Conservation (phyloP, 2,113 vertebrate genomes). For the Irena cyanogastra region DNA sequence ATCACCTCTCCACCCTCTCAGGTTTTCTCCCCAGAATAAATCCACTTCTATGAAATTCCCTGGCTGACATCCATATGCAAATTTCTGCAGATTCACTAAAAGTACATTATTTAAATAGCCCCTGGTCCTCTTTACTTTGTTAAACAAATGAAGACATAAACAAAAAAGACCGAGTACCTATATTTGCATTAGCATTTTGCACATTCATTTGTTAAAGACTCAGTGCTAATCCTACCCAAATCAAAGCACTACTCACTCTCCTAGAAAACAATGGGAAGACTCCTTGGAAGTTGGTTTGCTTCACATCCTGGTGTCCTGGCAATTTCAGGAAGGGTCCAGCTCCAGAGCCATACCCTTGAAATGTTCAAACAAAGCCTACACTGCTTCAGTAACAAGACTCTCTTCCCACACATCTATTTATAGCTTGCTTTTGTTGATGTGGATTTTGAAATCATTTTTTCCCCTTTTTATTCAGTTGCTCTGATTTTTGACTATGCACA, state of each 20-base stretch:
- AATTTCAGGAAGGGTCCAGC: not conserved
- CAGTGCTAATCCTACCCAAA: not conserved
- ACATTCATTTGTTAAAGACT: not conserved
- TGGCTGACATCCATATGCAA: not conserved
- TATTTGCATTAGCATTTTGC: constrained; percentile 53
- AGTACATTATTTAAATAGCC: constrained; percentile 23
- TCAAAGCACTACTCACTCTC: not conserved
- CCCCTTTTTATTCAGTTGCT: not conserved
- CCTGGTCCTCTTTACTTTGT: not conserved
- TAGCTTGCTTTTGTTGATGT: not conserved
- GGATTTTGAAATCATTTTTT: not conserved
- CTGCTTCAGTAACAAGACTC: not conserved
- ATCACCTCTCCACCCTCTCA: not conserved
- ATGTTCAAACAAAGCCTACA: not conserved
- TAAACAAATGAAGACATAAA: not conserved
- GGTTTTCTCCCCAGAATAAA: not conserved
- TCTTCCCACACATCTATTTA: not conserved
- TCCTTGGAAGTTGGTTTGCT: not conserved
- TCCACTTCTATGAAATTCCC: not conserved
- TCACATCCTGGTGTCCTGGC: not conserved
- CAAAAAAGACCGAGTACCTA: not conserved
- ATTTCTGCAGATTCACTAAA: not conserved
- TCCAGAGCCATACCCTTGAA: not conserved
- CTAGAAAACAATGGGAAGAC: not conserved
- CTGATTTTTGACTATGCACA: not conserved